Percentiles rank a stretch among this genome's conserved stretches.
Evolutionary conservation across 1,140 invertebrate genomes (phyloP).

Genomic region (Arctopsyche grandis): DNA sequence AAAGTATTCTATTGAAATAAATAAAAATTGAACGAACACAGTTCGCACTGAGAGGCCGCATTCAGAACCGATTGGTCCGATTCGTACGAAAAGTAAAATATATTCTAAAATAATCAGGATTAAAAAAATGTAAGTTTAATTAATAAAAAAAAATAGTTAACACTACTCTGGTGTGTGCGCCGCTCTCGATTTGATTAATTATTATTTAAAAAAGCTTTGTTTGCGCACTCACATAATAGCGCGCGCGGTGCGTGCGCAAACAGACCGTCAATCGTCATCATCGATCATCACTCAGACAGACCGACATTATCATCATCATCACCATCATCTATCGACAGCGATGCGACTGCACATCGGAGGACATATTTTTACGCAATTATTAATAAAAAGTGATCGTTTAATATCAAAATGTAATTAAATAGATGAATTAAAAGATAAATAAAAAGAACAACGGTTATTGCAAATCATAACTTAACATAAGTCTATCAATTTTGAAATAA

Average conservation of each 20-base stretch:
- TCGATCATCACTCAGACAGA: neutral
- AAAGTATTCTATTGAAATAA: neutral
- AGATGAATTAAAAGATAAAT: conserved; percentile 36
- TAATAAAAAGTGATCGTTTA: conserved; percentile 39
- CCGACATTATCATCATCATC: neutral
- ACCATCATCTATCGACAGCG: neutral
- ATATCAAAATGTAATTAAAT: conserved; percentile 50
- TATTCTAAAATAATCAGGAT: conserved; percentile 42
- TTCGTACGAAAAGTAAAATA: conserved; percentile 30
- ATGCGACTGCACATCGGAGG: neutral
- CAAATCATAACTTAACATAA: conserved; percentile 56
- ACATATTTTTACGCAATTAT: neutral
- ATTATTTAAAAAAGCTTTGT: neutral
- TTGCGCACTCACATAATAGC: conserved; percentile 14
- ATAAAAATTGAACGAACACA: neutral
- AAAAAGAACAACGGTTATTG: conserved; percentile 37
- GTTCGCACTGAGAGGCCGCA: neutral
- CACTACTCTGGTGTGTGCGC: neutral
- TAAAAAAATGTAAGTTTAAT: conserved; percentile 17
- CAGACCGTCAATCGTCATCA: conserved; percentile 15
- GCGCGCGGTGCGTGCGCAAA: conserved; percentile 15
- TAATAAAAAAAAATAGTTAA: neutral
- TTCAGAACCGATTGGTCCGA: neutral
- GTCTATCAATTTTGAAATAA: conserved; percentile 47
- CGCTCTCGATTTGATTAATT: neutral